A percentile compares a stretch with the other conserved stretches of the same genome.
Evolutionary conservation across 2,113 vertebrate species (phyloP).

Genomic region (Poicephalus gulielmi): DNA sequence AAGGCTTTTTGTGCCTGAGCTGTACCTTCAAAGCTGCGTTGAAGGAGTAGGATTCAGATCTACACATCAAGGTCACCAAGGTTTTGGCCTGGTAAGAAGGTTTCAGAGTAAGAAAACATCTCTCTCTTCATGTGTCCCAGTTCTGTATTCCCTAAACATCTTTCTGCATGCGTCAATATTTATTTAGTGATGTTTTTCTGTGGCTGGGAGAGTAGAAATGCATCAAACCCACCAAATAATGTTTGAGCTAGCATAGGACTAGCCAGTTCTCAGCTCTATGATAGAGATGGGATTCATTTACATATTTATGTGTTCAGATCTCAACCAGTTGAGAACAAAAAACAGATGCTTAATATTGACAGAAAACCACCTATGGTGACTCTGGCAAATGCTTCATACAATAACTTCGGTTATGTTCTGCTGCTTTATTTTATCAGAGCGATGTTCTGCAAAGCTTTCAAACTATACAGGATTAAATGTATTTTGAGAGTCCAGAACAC

Average conservation of each 20-base stretch:
- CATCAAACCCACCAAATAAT: background rate
- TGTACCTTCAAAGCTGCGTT: background rate
- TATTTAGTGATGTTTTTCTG: background rate
- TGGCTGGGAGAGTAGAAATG: background rate
- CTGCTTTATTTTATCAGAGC: background rate
- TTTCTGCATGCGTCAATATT: background rate
- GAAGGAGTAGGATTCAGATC: background rate
- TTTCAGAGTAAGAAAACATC: background rate
- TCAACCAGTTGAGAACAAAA: background rate
- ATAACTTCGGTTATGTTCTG: background rate
- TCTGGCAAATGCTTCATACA: background rate
- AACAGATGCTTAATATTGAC: background rate
- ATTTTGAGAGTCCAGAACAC: background rate
- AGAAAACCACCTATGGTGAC: background rate
- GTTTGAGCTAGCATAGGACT: background rate
- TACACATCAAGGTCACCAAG: background rate
- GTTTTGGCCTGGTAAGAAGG: background rate
- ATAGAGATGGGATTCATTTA: background rate
- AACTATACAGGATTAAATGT: background rate
- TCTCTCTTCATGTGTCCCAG: background rate
- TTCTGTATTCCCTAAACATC: background rate
- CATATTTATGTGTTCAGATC: background rate
- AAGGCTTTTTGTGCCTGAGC: background rate
- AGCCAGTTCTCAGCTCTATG: background rate
- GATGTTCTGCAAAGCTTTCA: background rate